These are phyloP conservation scores for Pelvicachromis taeniatus DNA, from an alignment of 2,113 vertebrate genomes.

Conservation along the genomic window DNA sequence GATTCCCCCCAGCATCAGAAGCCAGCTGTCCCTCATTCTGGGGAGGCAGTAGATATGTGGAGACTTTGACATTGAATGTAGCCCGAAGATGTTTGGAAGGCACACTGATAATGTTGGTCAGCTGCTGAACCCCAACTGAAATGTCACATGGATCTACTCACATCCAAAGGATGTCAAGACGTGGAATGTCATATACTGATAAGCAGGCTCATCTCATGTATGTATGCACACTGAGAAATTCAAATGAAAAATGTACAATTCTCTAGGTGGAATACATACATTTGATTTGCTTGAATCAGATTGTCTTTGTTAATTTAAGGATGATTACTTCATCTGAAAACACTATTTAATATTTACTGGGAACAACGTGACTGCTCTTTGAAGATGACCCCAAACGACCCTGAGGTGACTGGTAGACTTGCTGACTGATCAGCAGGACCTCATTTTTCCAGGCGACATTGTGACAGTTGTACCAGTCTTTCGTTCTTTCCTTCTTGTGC, in stretches of 20 bases:
- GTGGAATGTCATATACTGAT: not conserved
- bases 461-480: no score
- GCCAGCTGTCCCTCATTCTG: constrained; percentile 52
- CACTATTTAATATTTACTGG: not conserved
- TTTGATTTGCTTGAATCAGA: not conserved
- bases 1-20: constrained; percentile 33
- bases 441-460: not conserved
- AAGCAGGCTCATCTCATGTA: not conserved
- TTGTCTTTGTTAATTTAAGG: not conserved
- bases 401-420: not conserved
- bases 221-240: not conserved
- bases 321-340: not conserved
- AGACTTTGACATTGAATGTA: constrained; percentile 63
- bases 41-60: constrained; percentile 29
- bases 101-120: constrained; percentile 51
- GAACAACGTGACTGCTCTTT: not conserved
- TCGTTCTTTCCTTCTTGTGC: not conserved
- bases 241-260: not conserved
- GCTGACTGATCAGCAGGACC: not conserved
- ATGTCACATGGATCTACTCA: constrained; percentile 30
- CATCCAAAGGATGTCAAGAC: not conserved
- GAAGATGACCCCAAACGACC: not conserved
- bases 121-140: constrained; percentile 31
- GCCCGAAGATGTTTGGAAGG: constrained; percentile 60
- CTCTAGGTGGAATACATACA: not conserved